Evolutionary conservation across 2,113 vertebrate genomes (phyloP).

Genomic region (Propithecus coquereli): DNA sequence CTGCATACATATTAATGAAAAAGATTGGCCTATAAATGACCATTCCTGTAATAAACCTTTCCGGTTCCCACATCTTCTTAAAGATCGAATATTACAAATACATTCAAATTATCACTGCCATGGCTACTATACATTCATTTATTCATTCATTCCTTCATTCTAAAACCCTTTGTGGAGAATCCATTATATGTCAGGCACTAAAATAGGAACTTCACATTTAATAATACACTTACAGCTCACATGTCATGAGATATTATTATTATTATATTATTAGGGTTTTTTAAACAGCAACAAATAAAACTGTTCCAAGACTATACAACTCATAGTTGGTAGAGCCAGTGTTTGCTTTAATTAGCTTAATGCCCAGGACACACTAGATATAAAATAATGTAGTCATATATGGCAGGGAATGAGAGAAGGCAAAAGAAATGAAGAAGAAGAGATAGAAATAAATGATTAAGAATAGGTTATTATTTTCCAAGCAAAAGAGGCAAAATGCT

Average conservation of each 20-base stretch:
- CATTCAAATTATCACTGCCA: neutral
- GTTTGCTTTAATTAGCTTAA: neutral
- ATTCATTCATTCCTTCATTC: neutral
- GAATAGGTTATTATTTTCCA: neutral
- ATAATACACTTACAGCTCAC: neutral
- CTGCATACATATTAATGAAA: neutral
- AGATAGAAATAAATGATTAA: neutral
- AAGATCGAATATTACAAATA: neutral
- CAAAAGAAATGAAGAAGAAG: neutral
- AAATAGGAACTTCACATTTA: neutral
- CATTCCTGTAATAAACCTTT: neutral
- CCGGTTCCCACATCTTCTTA: neutral
- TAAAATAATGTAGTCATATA: neutral
- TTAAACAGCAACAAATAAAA: neutral
- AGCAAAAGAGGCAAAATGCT: neutral
- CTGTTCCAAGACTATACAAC: neutral
- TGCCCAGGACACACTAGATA: neutral
- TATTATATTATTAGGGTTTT: neutral
- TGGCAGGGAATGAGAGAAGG: neutral
- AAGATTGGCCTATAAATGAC: neutral
- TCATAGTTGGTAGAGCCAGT: neutral
- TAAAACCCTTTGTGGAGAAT: neutral
- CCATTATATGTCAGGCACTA: neutral
- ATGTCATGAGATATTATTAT: neutral
- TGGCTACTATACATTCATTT: neutral